Percentiles rank a stretch among this genome's conserved stretches.
phyloP scores from a whole-genome alignment of 2,797 vertebrate species.

The Rhynchonycteris naso region DNA sequence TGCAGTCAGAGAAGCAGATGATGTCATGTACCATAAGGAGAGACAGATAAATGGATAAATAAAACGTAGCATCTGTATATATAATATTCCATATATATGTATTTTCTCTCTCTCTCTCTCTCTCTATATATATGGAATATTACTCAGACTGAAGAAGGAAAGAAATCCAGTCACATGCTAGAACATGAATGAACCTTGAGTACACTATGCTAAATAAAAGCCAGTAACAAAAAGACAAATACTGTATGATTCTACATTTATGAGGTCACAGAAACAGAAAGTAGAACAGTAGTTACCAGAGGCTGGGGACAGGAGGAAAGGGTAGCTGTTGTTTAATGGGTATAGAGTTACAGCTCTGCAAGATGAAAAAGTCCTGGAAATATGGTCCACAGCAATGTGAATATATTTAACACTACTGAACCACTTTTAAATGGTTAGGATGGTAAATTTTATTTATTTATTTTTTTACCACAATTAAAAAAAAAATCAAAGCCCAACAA shows the following conservation, averaged over 20 bases:
- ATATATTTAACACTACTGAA: slow-evolving; percentile 6
- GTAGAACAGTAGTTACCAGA: not conserved
- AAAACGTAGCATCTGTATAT: not conserved
- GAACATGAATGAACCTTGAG: not conserved
- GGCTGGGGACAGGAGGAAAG: not conserved
- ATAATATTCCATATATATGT: too few species aligned
- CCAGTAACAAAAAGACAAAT: slow-evolving; percentile 17
- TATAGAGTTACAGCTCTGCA: not conserved
- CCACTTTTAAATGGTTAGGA: slow-evolving; percentile 21
- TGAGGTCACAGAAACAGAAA: slow-evolving; percentile 17
- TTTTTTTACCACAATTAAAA: not conserved
- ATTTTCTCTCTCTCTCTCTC: too few species aligned
- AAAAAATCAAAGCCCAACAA: slow-evolving; percentile 5
- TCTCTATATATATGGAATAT: not conserved
- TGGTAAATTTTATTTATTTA: not conserved
- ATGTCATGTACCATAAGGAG: not conserved
- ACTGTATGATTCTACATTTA: not conserved
- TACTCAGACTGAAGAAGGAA: not conserved
- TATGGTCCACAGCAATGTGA: not conserved
- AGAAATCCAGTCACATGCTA: not conserved
- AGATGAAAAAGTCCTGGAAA: slow-evolving; percentile 25
- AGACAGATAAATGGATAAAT: not conserved
- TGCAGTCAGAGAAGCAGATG: not conserved
- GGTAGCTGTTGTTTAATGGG: not conserved
- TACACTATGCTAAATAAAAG: slow-evolving; percentile 27